These are phyloP conservation scores for Pipistrellus nathusii DNA, from an alignment of 2,797 vertebrate species.

Conservation along the genomic window DNA sequence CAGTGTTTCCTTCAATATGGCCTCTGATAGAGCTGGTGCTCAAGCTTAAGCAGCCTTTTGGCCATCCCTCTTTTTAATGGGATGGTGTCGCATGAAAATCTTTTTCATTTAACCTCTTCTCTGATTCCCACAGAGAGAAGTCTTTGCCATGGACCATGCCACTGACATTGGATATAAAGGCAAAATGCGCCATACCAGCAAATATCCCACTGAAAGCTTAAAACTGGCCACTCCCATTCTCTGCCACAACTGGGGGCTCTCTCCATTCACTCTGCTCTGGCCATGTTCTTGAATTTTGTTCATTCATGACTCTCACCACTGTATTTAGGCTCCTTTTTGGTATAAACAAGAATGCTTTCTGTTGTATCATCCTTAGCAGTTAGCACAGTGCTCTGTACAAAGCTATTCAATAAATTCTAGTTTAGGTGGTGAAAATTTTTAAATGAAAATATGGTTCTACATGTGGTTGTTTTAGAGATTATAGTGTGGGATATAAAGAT, in stretches of 20 bases:
- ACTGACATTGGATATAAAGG: background rate
- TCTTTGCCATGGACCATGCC: background rate
- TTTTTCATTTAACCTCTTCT: slow-evolving; percentile 6
- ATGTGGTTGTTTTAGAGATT: background rate
- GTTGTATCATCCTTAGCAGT: background rate
- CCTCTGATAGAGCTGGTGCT: background rate
- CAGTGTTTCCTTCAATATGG: background rate
- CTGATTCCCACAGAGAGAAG: background rate
- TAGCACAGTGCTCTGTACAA: background rate
- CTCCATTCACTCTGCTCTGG: background rate
- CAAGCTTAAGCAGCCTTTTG: background rate
- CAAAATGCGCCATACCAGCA: background rate
- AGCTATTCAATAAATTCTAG: background rate
- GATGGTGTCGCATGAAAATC: background rate
- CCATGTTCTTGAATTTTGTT: background rate
- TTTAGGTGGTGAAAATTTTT: slow-evolving; percentile 13
- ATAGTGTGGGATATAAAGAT: background rate
- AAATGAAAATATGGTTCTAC: background rate
- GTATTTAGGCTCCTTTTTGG: background rate
- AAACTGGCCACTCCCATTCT: background rate
- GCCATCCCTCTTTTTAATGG: background rate
- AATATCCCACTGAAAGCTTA: background rate
- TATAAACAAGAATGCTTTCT: background rate
- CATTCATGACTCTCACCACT: background rate
- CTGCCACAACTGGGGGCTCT: background rate